Base-by-base conservation (phyloP, 2,888 invertebrate species). In the Podotricha telesiphe region DNA sequence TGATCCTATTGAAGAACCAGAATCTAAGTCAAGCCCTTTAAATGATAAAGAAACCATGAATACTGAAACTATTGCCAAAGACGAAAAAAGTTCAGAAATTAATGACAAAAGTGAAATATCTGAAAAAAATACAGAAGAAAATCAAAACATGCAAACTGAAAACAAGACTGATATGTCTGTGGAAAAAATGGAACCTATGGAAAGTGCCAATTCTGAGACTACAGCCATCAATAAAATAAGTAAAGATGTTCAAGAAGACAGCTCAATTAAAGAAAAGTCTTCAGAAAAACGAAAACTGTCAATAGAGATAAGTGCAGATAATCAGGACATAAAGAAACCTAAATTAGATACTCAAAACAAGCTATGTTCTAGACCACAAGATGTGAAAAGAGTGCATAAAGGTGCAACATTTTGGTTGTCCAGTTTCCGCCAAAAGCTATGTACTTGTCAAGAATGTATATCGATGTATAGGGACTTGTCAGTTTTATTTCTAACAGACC, bases 401-500 rank as follows among this genome's bases (percentile, higher is more conserved):
- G 95, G 95, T 53, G 95, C 96, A n/a, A 95, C 95, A 75, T 97
- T 96, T 80, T 97, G 96, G 96, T 94, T 94, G 3, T 94, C 94
- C 37, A 94, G 94, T 66, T 97, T 98, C 96, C 94, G 98, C 50
- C 94, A 94, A 65, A 94, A 95, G 69, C 93, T 99, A 0, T 97
- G 97, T 78, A 94, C 93, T 17, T 97, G 97, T 79, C 86, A 88
- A 67, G 93, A 93, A 62, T 97, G 97, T 79, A 85, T 93, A 83
- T 83, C 94, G 70, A 93, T 96, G 88, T 99, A 98, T 82, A 94
- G 94, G 79, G 93, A 94, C 22, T 90, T 95, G 59, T 94, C 94
- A 40, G 93, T 98, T 3, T 84, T 94, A 67, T 99, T 95, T 84
- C 88, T 99, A 59, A 88, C 95, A 40, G 98, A 98, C 86, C 89